These are phyloP conservation scores for Sepiola atlantica DNA, from an alignment of 2,888 invertebrate genomes.

Conservation along the genomic window DNA sequence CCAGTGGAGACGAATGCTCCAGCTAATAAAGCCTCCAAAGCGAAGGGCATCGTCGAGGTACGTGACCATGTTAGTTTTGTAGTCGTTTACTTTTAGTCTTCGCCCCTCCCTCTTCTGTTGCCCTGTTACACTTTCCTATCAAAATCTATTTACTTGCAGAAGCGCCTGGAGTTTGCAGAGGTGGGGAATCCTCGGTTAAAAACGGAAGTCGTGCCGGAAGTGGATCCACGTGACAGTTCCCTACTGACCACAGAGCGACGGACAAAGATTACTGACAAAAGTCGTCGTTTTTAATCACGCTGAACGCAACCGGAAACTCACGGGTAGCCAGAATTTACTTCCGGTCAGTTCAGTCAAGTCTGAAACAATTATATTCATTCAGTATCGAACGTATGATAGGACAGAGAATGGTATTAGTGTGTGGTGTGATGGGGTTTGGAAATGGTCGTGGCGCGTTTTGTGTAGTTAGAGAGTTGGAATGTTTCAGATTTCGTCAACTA, in stretches of 20 bases:
- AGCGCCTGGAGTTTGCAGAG: background rate
- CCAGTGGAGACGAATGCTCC: no score
- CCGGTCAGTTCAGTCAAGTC: conserved; percentile 32
- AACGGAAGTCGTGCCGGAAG: background rate
- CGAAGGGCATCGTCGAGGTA: background rate
- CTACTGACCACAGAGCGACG: background rate
- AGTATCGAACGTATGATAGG: background rate
- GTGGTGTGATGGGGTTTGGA: background rate
- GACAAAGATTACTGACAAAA: background rate
- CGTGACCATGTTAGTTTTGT: conserved; percentile 8
- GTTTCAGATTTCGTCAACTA: background rate
- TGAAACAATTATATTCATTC: background rate
- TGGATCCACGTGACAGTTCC: background rate
- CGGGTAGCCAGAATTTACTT: conserved; percentile 12
- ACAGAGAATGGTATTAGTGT: background rate
- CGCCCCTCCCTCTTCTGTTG: background rate
- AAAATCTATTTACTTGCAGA: background rate
- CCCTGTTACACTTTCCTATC: background rate
- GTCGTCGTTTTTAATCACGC: conserved; percentile 19
- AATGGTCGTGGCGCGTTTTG: background rate
- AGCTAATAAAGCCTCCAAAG: background rate
- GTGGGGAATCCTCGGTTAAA: background rate
- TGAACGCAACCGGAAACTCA: background rate
- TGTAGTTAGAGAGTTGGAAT: background rate
- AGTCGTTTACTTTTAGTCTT: background rate